Evolutionary conservation across 2,888 invertebrate genomes (phyloP), one percentile per base, ranked within the genome.

Genomic region (Dasysyrphus albostriatus): DNA sequence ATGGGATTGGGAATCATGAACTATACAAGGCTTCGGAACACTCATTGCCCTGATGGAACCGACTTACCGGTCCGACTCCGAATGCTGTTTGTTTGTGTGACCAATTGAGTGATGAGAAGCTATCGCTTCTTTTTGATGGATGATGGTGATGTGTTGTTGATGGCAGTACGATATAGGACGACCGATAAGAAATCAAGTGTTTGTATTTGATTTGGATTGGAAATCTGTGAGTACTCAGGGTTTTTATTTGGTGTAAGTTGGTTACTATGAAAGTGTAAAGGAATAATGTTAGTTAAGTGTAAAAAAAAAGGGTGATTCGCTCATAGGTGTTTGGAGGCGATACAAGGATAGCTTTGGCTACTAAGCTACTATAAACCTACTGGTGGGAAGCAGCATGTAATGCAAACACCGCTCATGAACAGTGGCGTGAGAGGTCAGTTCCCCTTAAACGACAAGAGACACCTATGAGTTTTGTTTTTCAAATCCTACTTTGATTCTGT

Each of bases 41-140:
- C 34, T 37, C 19, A 42, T 2, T 3, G 70, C 42, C 16, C 47
- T 34, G 61, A 32, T 24, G 19, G 24, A n/a, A 37, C 0, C 47
- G 19, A 58, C n/a, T n/a, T n/a, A n/a, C 12, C 69, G 32, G 51
- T 54, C n/a, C 51, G 39, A 24, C 24, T 24, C 3, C 24, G 24
- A 32, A 54, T 14, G 54, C 16, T 56, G 67, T 16, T 61, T 61
- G 44, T 59, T 54, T 70, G 56, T 85, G 81, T 63, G 85, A 81
- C 81, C 73, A 77, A 83, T 83, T 78, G 87, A 87, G 78, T 87
- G 87, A 87, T 87, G 87, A 83, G 85, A 82, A 74, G 87, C 75
- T 79, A 75, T 83, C 87, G 87, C 79, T 83, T 81, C 79, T 72
- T 75, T 87, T 87, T 85, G 85, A 85, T 85, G 85, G 77, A 85